Conservation (phyloP, 2,888 invertebrate species). For the Tetheella fluctuosa region DNA sequence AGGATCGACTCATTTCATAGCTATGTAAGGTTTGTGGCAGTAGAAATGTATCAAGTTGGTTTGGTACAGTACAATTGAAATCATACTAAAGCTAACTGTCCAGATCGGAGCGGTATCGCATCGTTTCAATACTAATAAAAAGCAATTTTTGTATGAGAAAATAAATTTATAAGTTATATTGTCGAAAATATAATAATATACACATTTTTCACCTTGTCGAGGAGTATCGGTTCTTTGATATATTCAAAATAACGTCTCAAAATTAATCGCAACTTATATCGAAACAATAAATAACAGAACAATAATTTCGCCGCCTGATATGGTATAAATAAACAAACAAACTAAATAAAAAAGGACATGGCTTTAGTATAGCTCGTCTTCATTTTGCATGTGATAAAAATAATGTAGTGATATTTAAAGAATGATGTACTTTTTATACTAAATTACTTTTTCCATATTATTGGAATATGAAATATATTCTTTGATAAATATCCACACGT, state of each 20-base stretch:
- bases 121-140: too few species aligned
- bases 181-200: too few species aligned
- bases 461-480: neutral
- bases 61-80: too few species aligned
- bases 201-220: too few species aligned
- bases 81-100: too few species aligned
- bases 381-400: conserved; percentile 14
- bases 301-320: neutral
- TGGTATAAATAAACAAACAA: neutral
- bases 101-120: too few species aligned
- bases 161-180: too few species aligned
- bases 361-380: neutral
- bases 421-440: conserved; percentile 53
- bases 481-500: neutral
- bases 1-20: too few species aligned
- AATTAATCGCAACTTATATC: neutral
- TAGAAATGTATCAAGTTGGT: too few species aligned
- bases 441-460: neutral
- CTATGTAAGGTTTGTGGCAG: too few species aligned
- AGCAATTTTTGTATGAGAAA: too few species aligned
- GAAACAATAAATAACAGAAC: neutral
- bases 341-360: neutral
- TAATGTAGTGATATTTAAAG: conserved; percentile 21
- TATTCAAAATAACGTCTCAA: neutral
- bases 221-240: too few species aligned